Evolutionary conservation across 2,113 vertebrate species (phyloP), one percentile per base, ranked within the genome.

Genomic region (Tauraco erythrolophus): DNA sequence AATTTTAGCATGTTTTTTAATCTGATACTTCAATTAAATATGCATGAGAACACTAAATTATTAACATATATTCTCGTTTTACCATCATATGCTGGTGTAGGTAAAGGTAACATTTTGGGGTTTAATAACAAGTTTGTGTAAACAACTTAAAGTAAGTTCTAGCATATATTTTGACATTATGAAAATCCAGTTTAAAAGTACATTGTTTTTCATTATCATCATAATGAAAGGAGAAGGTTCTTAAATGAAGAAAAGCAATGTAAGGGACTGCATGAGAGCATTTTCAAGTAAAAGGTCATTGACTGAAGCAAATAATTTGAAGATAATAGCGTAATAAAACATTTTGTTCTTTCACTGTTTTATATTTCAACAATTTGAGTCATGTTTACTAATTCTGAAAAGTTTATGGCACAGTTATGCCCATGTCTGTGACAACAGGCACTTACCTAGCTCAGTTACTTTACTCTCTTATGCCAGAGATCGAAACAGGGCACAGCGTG

Each of bases 401-500:
- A 94, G 30, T 61, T 24, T 97, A 88, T 97, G 97, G 97, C 96
- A 98, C 86, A 72, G 39, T 76, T 96, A 70, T 13, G 92, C 92
- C 88, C 64, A 11, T 82, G 93, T 95, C 56, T 93, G 37, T 13
- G 50, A 81, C 35, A 37, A 33, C 4, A 76, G 88, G 94, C 92
- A 81, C 86, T 57, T 77, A 91, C 65, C 54, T 48, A 71, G 53
- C 37, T 64, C 58, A 58, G 97, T 99, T 98, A 99, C 96, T 98
- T 99, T 51, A 99, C 94, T 69, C 98, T 99, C 96, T 99, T 99
- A 97, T 99, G 99, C 99, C 99, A 99, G 60, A 99, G 98, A 95
- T 99, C 99, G 86, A 99, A 99, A 90, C 99, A 99, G 60, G 99
- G 99, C 95, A 99, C 99, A 7, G 99, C 99, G 43, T 99, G 99